Evolutionary conservation across 2,113 vertebrate genomes (phyloP), one percentile per base, ranked within the genome.

Genomic region (Scartelaos histophorus): DNA sequence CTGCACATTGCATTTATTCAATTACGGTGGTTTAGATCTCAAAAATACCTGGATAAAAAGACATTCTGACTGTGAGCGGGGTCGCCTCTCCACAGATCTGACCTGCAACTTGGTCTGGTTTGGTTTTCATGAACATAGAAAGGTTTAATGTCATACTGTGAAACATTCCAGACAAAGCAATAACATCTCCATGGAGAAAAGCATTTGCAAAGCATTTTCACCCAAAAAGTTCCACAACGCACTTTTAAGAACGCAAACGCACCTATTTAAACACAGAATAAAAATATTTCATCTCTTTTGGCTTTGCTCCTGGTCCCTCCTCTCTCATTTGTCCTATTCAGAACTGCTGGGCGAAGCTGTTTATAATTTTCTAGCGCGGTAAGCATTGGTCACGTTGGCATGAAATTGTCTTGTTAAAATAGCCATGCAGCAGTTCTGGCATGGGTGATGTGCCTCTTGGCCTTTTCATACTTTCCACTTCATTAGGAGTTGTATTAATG

Each of bases 321-420:
- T 45, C 22, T 21, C 51, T 35, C 66, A 47, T 43, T 53, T 46
- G 61, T 75, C 34, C 51, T 81, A 45, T 49, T 68, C 22, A 16
- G 60, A 21, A 67, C 15, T 38, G 70, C 57, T 58, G 71, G 80
- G 79, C 53, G 66, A 70, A 75, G 82, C 51, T 88, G 86, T 90
- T 90, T 87, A 82, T 88, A 84, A 86, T 85, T 87, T 90, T 83
- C 75, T 76, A 76, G 85, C 75, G 73, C 84, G 65, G 85, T 85
- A 90, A 90, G 87, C 91, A 88, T 83, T 90, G 89, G 82, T 86
- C 84, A 91, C 83, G 88, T 92, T 90, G 88, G 90, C 91, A 93
- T 93, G 90, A 92, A 92, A 93, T 90, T 91, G 90, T 87, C 87
- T 90, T 91, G 87, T 89, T 91, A 90, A 90, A 93, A 93, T 91